phyloP scores from a whole-genome alignment of 2,113 vertebrate genomes.

The Pithys albifrons region DNA sequence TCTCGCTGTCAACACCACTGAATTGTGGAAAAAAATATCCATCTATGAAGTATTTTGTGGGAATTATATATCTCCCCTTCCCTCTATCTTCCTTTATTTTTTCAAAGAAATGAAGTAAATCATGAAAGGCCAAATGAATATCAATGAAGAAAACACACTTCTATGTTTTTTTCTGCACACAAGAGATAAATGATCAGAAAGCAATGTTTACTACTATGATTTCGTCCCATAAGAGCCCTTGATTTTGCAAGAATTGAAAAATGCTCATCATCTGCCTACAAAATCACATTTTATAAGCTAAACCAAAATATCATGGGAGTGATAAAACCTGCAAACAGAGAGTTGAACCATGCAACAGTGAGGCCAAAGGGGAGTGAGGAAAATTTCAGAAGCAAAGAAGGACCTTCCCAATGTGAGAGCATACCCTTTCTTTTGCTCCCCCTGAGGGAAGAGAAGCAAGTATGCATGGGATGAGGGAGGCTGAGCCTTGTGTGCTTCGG shows the following conservation, averaged over 20 bases:
- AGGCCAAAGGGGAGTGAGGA: neutral
- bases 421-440: neutral
- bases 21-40: neutral
- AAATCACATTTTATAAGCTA: neutral
- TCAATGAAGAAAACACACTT: neutral
- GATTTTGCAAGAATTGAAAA: conserved; percentile 47
- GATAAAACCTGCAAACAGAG: neutral
- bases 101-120: neutral
- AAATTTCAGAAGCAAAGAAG: neutral
- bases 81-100: neutral
- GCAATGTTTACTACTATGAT: neutral
- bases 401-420: neutral
- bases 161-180: neutral
- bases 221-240: conserved; percentile 13
- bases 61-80: neutral
- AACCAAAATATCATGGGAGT: neutral
- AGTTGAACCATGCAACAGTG: neutral
- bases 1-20: neutral
- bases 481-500: rapidly evolving
- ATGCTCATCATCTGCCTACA: neutral
- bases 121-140: neutral
- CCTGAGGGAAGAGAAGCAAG: neutral
- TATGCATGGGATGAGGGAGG: neutral
- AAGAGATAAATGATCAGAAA: conserved; percentile 18
- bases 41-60: neutral